Evolutionary conservation across 1,140 invertebrate genomes (phyloP).

Genomic region (Anoplolepis gracilipes): DNA sequence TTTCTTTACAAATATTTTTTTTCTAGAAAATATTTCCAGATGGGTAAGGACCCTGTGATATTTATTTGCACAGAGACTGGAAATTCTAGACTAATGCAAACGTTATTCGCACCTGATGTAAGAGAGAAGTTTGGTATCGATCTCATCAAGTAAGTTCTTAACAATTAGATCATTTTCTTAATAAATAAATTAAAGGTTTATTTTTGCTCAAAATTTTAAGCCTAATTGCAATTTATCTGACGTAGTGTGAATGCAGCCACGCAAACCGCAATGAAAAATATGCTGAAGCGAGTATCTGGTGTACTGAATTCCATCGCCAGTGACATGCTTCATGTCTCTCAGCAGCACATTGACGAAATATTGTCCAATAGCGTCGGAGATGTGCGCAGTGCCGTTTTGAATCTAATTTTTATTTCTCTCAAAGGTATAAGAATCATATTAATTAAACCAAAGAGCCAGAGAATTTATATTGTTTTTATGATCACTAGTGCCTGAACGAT

Average conservation of each 20-base stretch:
- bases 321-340: conserved; percentile 86
- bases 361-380: conserved; percentile 90
- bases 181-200: conserved; percentile 12
- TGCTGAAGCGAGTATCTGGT: conserved; percentile 87
- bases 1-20: conserved; percentile 61
- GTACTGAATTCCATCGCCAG: conserved; percentile 85
- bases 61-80: conserved; percentile 90
- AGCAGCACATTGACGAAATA: conserved; percentile 88
- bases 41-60: conserved; percentile 89
- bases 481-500: conserved; percentile 55
- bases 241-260: conserved; percentile 89
- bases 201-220: neutral
- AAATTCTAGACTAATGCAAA: conserved; percentile 86
- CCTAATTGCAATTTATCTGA: neutral
- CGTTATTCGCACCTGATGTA: conserved; percentile 88
- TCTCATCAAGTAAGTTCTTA: conserved; percentile 88
- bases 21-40: conserved; percentile 88
- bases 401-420: conserved; percentile 90
- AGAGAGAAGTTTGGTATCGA: conserved; percentile 88
- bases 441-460: neutral
- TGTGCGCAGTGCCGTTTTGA: conserved; percentile 90
- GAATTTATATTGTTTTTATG: conserved; percentile 7
- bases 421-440: conserved; percentile 85
- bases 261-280: conserved; percentile 88
- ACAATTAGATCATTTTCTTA: conserved; percentile 2